Conservation (phyloP, 2,888 invertebrate species). For the Archips crataeganus region DNA sequence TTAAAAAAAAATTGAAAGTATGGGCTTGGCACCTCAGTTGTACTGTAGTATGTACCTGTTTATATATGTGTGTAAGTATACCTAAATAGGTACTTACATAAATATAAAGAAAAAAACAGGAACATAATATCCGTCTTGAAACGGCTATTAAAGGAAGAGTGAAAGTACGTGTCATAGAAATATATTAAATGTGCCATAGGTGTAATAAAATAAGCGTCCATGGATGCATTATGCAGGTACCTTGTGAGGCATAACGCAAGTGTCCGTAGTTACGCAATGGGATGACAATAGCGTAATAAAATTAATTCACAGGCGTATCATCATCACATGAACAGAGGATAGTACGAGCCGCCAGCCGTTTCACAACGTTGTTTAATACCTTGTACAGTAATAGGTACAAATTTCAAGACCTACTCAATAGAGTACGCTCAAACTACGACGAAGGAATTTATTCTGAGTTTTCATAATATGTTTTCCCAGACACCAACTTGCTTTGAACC, state of each 20-base stretch:
- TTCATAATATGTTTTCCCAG: neutral
- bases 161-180: conserved; percentile 23
- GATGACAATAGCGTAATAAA: conserved; percentile 54
- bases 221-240: conserved; percentile 38
- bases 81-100: no score
- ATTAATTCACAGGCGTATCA: conserved; percentile 50
- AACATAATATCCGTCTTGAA: neutral
- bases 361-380: conserved; percentile 10
- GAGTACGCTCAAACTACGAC: neutral
- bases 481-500: neutral
- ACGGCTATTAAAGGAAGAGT: neutral
- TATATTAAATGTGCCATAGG: conserved; percentile 33
- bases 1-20: no score
- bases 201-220: conserved; percentile 44
- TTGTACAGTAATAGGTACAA: neutral
- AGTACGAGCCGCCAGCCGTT: conserved; percentile 1
- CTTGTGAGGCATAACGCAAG: conserved; percentile 42
- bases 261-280: conserved; percentile 52
- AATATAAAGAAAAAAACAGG: no score
- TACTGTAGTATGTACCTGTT: no score
- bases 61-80: no score
- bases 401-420: neutral
- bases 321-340: conserved; percentile 11
- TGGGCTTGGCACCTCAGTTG: no score
- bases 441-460: neutral